A percentile compares a stretch with the other conserved stretches of the same genome.
Conservation (phyloP, 1,140 invertebrate genomes). For the Copidosoma floridanum region DNA sequence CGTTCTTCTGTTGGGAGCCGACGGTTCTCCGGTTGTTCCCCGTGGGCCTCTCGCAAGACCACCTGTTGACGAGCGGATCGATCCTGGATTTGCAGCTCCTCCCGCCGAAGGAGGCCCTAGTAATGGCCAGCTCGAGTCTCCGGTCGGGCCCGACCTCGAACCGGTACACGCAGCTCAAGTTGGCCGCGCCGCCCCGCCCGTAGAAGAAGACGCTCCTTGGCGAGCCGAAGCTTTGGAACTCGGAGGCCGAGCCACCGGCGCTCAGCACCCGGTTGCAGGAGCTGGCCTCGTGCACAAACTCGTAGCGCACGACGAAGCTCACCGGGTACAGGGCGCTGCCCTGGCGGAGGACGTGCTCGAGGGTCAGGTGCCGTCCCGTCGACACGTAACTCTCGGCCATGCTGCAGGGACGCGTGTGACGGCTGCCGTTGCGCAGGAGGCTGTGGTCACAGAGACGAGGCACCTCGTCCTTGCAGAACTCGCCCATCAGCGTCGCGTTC, state of each 20-base stretch:
- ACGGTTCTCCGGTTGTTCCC: no score
- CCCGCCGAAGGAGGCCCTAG: conserved; percentile 66
- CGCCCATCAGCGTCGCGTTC: conserved; percentile 65
- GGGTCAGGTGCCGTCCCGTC: conserved; percentile 67
- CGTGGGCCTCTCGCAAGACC: conserved; percentile 61
- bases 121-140: conserved; percentile 65
- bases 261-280: conserved; percentile 63
- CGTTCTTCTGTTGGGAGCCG: no score
- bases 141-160: conserved; percentile 70
- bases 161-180: conserved; percentile 72
- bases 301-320: conserved; percentile 74
- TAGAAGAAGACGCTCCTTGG: conserved; percentile 80
- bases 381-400: conserved; percentile 77
- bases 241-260: conserved; percentile 35
- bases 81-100: conserved; percentile 65
- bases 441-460: conserved; percentile 73
- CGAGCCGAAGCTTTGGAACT: conserved; percentile 60
- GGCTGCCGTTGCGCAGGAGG: conserved; percentile 70
- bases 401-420: conserved; percentile 72
- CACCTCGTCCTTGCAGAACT: conserved; percentile 74
- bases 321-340: conserved; percentile 76
- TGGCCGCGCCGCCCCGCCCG: conserved; percentile 73
- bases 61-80: conserved; percentile 65
- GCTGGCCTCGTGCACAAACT: conserved; percentile 66
- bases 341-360: conserved; percentile 72